Evolutionary conservation across 2,888 invertebrate species (phyloP), one percentile per base, ranked within the genome.

Genomic region (Andrena trimmerana): DNA sequence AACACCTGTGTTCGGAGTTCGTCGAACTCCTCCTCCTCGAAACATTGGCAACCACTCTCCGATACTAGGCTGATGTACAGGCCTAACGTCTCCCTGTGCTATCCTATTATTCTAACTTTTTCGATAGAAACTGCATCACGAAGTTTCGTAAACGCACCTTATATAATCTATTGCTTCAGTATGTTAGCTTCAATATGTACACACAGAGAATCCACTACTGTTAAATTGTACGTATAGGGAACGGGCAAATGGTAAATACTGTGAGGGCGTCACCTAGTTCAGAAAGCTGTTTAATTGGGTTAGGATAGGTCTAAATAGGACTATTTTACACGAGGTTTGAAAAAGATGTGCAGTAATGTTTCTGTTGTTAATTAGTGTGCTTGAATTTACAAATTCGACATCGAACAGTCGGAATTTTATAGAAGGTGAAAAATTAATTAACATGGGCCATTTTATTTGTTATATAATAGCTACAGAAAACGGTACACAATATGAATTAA

Each of bases 101-200:
- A 48, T 33, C 10, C 1, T 42, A 63, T 72, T 65, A 67, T 65
- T 72, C 59, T 66, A 92, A 93, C 92, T 93, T 93, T 90, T 90
- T 89, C 92, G 90, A 93, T 93, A 92, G 92, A 92, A 93, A 92
- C 91, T 91, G 88, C 92, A 92, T 93, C 92, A 92, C 89, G 87
- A 89, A 92, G 91, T 92, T 91, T 88, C 85, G 81, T 27, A 27
- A 87, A 87, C 31, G 50, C 59, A n/a, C 27, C 50, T 29, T 48
- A 33, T 36, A 16, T 20, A 31, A 50, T 16, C 66, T 66, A 66
- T 50, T n/a, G 31, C 24, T n/a, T 10, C 13, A n/a, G 6, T 48
- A 68, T n/a, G 59, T 42, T 42, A 3, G 42, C 42, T 1, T 13
- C 3, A 13, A 42, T 16, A 3, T 10, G 16, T 16, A 57, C 54